Evolutionary conservation across 2,797 vertebrate species (phyloP), one percentile per base, ranked within the genome.

Genomic region (Diceros bicornis): DNA sequence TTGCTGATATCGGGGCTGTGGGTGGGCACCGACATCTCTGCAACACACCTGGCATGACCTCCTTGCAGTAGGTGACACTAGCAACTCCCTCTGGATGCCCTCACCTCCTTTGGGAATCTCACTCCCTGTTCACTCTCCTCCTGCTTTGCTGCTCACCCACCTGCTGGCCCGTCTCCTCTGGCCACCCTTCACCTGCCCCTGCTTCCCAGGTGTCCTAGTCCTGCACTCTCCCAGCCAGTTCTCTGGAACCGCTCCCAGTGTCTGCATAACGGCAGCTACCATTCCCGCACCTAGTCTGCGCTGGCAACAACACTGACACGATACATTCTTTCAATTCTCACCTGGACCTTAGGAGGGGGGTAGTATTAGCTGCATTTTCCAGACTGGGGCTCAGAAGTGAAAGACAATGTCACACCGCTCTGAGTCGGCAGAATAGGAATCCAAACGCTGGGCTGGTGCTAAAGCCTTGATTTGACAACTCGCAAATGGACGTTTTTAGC

Each of bases 1-100:
- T 71, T 2, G 0, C 7, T 0, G 4, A 61, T 5, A 7, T 57
- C 0, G 2, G 83, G 21, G 23, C 47, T 32, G 20, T 66, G 27
- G 62, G n/a, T 2, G 64, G 72, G 71, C 25, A 11, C 57, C 6
- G 16, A 25, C 21, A 3, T 10, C 41, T 75, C 59, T 21, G 52
- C 64, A 34, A 59, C 7, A 32, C 34, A 57, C 12, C 47, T 47
- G 62, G 37, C 25, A 50, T 4, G 7, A 62, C 7, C 6, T 41
- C 57, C 68, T 44, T 16, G 64, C 8, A 21, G 2, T 1, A 16
- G 21, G 47, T 34, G 77, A 91, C 50, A 25, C 27, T 27, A 62
- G 25, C 44, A 27, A 59, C 9, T 44, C 41, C 14, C 57, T 62
- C 11, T 1, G 50, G 23, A 27, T 37, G 12, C 14, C 27, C 72